Evolutionary conservation across 2,113 vertebrate species (phyloP), one percentile per base, ranked within the genome.

Genomic region (Hippopotamus amphibius): DNA sequence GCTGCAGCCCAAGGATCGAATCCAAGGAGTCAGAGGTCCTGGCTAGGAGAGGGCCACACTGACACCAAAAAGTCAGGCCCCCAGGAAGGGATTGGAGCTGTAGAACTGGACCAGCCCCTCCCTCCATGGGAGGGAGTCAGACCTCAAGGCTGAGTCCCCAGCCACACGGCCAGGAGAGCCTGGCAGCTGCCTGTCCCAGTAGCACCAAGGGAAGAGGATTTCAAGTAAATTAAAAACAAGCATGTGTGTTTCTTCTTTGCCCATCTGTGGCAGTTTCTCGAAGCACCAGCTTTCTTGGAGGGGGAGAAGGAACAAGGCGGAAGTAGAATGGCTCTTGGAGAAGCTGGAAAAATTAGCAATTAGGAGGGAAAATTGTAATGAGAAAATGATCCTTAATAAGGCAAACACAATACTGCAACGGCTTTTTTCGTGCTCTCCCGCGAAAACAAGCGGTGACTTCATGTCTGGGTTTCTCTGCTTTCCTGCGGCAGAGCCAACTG

Each of bases 361-460:
- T 97, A 98, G 95, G 93, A 97, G 92, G 96, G 97, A 95, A 97
- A 96, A 97, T 97, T 88, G 90, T 96, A 97, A 97, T 71, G 97
- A 98, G 97, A 97, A 98, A 97, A 98, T 97, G 97, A 97, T 94
- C 92, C 93, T 98, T 97, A 98, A 97, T 98, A 97, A 97, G 97
- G 97, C 98, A 98, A 98, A 98, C 98, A 98, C 97, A 96, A 81
- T 63, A 93, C 96, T 97, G 97, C 84, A n/a, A 69, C 12, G 87
- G 93, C 88, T 96, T 97, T 55, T 97, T 93, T 97, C 96, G 95
- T 11, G 48, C 90, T 97, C 91, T 82, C 95, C 83, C 57, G 6
- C 93, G 94, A 98, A 98, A 98, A 99, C 98, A 98, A 98, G 98
- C n/a, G 97, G 98, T 98, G 98, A 98, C 98, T 98, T 97, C 95